Evolutionary conservation across 2,113 vertebrate species (phyloP).

Genomic region (Periophthalmus modestus): DNA sequence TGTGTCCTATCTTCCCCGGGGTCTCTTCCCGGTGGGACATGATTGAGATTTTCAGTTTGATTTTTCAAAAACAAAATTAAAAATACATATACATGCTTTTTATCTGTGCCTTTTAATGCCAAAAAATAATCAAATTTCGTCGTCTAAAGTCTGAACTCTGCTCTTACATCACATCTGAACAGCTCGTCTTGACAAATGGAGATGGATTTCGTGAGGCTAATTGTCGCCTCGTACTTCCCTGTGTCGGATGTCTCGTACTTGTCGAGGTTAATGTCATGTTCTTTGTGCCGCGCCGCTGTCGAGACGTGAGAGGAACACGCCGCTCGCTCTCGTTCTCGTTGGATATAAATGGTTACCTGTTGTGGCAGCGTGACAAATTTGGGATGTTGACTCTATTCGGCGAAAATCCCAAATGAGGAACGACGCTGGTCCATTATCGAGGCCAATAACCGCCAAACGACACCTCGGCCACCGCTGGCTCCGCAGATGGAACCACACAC

Average conservation of each 20-base stretch:
- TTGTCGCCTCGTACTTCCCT: not conserved
- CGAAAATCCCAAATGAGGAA: constrained; percentile 12
- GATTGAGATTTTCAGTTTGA: no score
- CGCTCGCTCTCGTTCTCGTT: not conserved
- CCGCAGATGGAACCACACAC: not conserved
- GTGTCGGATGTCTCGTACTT: not conserved
- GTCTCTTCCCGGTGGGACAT: no score
- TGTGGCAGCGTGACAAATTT: constrained; percentile 18
- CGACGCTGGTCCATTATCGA: constrained; percentile 24
- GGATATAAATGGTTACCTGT: constrained; percentile 15
- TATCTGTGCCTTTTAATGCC: no score
- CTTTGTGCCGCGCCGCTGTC: not conserved
- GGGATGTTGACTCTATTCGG: constrained; percentile 1
- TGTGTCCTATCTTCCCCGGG: no score
- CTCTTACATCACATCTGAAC: no score
- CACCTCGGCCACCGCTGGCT: constrained; percentile 4
- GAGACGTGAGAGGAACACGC: not conserved
- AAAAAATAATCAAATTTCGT: no score
- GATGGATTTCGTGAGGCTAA: not conserved
- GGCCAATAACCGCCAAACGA: constrained; percentile 16
- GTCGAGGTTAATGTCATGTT: not conserved
- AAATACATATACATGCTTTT: no score
- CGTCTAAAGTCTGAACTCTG: no score
- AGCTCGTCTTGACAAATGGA: no score
- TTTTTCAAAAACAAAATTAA: no score